Evolutionary conservation across 2,797 vertebrate species (phyloP).

Genomic region (Enteromius trimaculatus): DNA sequence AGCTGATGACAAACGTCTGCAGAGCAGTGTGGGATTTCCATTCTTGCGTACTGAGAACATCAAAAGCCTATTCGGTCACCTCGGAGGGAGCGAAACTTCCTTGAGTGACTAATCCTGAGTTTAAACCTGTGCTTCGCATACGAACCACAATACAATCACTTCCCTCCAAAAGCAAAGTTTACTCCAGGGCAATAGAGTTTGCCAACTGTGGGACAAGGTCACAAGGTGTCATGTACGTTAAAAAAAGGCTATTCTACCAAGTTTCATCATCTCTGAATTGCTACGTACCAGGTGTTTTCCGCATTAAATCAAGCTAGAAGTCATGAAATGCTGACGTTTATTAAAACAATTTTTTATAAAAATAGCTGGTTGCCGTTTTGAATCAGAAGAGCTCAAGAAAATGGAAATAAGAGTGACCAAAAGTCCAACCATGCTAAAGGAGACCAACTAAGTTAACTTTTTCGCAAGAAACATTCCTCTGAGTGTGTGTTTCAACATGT

Average conservation of each 20-base stretch:
- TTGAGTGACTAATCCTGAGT: slow-evolving; percentile 15
- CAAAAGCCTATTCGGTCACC: slow-evolving; percentile 21
- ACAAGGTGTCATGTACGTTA: not conserved
- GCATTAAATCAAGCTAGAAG: not conserved
- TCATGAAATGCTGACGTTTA: not conserved
- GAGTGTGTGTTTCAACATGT: slow-evolving; percentile 73
- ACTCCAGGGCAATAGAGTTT: not conserved
- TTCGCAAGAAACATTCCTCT: slow-evolving; percentile 63
- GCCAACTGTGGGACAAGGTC: not conserved
- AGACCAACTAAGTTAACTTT: slow-evolving; percentile 18
- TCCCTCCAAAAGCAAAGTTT: slow-evolving; percentile 13
- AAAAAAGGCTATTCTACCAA: not conserved
- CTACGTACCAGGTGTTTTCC: not conserved
- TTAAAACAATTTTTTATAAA: not conserved
- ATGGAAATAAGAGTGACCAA: not conserved
- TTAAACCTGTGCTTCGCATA: not conserved
- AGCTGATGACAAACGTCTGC: slow-evolving; percentile 39
- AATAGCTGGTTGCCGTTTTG: not conserved
- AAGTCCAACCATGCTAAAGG: not conserved
- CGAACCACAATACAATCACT: not conserved
- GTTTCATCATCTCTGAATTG: not conserved
- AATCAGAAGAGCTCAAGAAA: not conserved
- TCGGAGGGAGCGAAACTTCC: slow-evolving; percentile 3
- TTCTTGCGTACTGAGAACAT: not conserved
- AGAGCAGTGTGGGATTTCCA: slow-evolving; percentile 38